phyloP scores from a whole-genome alignment of 2,888 invertebrate genomes.

The Hemicrepidius hirtus region DNA sequence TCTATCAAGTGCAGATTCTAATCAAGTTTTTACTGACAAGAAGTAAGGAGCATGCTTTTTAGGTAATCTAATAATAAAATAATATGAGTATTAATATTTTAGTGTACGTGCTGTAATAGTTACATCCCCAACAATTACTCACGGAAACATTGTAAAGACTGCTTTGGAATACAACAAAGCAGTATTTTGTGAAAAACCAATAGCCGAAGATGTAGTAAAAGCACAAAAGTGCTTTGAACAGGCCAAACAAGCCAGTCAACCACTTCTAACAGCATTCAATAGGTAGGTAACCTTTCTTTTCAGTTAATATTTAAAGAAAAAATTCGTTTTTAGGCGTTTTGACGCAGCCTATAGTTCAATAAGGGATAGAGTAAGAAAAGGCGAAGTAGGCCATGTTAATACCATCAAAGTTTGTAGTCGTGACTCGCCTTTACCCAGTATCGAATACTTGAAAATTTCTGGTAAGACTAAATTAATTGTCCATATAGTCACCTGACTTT shows the following conservation, averaged over 20 bases:
- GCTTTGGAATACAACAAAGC: conserved; percentile 76
- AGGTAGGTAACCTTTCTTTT: too few species aligned
- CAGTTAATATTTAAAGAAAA: not conserved
- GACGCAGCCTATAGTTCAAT: conserved; percentile 77
- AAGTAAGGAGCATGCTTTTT: conserved; percentile 70
- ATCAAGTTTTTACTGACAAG: conserved; percentile 74
- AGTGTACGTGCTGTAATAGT: conserved; percentile 75
- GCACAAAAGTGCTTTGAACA: conserved; percentile 76
- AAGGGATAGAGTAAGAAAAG: conserved; percentile 73
- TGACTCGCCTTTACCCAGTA: conserved; percentile 79
- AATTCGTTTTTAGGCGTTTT: conserved; percentile 73
- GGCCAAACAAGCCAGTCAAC: conserved; percentile 74
- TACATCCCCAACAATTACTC: conserved; percentile 77
- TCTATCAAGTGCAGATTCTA: conserved; percentile 72
- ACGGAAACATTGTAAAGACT: conserved; percentile 75
- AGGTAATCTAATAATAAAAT: too few species aligned
- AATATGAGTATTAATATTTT: too few species aligned
- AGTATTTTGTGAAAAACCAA: conserved; percentile 83
- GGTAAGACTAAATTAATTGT: conserved; percentile 71
- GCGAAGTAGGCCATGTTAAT: conserved; percentile 78
- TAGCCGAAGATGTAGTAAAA: conserved; percentile 75
- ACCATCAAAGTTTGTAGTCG: conserved; percentile 78
- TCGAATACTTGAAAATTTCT: conserved; percentile 77
- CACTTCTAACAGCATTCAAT: conserved; percentile 80
- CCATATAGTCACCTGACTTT: too few species aligned